Percentiles rank a stretch among this genome's conserved stretches.
Evolutionary conservation across 2,113 vertebrate genomes (phyloP).

Genomic region (Dasyornis broadbenti): DNA sequence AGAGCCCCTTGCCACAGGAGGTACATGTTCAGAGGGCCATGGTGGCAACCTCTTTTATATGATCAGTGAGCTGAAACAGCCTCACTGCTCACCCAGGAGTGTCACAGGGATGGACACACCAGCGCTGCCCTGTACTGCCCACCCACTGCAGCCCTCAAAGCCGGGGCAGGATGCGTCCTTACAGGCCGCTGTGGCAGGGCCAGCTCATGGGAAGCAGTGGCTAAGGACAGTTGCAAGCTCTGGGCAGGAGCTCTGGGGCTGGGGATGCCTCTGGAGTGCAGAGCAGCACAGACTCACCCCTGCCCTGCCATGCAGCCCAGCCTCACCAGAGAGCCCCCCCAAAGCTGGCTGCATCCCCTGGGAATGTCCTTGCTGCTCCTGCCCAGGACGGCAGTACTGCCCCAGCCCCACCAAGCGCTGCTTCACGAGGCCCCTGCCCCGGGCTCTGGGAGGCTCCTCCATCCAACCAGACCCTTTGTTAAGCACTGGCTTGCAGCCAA

Average conservation of each 20-base stretch:
- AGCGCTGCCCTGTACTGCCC: background rate
- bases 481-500: slow-evolving; percentile 40
- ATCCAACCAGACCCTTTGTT: slow-evolving; percentile 64
- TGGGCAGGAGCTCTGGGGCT: background rate
- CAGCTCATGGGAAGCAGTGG: background rate
- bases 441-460: slow-evolving; percentile 34
- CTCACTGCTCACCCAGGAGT: background rate
- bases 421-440: slow-evolving; percentile 26
- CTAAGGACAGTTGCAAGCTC: background rate
- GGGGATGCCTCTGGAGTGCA: background rate
- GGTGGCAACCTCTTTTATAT: background rate
- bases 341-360: background rate
- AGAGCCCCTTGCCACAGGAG: background rate
- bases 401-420: background rate
- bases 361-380: background rate
- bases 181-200: rapidly evolving
- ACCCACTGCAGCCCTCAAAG: background rate
- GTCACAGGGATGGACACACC: rapidly evolving
- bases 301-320: background rate
- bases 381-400: background rate
- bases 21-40: rapidly evolving
- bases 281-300: background rate
- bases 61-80: background rate
- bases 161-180: rapidly evolving
- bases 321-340: background rate